Evolutionary conservation across 2,888 invertebrate species (phyloP).

Genomic region (Chromoteleia sp.): DNA sequence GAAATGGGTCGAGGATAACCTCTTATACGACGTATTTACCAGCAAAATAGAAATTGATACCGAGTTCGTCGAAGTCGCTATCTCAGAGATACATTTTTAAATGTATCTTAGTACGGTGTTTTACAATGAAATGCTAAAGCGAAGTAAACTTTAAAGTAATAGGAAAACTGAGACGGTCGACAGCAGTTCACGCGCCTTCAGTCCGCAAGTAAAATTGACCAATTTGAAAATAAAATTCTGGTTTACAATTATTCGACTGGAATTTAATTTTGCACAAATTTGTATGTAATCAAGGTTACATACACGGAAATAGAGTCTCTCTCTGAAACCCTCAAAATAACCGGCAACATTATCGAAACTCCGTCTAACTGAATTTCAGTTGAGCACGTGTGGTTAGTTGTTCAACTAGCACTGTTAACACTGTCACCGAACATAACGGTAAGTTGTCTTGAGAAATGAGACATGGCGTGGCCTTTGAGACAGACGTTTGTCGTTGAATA

Average conservation of each 20-base stretch:
- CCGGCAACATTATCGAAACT: slow-evolving; percentile 35
- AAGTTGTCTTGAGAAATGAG: slow-evolving; percentile 44
- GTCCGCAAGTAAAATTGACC: too few relatives aligned
- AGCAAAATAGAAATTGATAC: slow-evolving; percentile 5
- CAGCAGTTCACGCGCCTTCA: too few relatives aligned
- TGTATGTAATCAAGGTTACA: neutral
- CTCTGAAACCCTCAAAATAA: slow-evolving; percentile 13
- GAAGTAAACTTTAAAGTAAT: too few relatives aligned
- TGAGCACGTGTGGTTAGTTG: slow-evolving; percentile 41
- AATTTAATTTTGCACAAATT: too few relatives aligned
- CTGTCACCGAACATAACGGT: slow-evolving; percentile 40
- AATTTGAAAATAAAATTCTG: too few relatives aligned
- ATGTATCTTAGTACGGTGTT: neutral
- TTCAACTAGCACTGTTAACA: slow-evolving; percentile 40
- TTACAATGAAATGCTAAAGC: too few relatives aligned
- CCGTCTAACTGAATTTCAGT: slow-evolving; percentile 29
- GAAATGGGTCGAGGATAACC: slow-evolving; percentile 13
- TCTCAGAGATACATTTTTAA: slow-evolving; percentile 3
- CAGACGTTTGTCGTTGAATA: slow-evolving; percentile 9
- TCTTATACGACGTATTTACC: neutral
- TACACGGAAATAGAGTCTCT: slow-evolving; percentile 15
- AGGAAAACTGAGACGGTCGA: too few relatives aligned
- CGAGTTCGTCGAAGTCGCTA: neutral
- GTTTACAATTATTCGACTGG: too few relatives aligned
- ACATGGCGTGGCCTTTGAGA: slow-evolving; percentile 19